Evolutionary conservation across 1,140 invertebrate genomes (phyloP), one percentile per base, ranked within the genome.

Genomic region (Macrotrachela quadricornifera): DNA sequence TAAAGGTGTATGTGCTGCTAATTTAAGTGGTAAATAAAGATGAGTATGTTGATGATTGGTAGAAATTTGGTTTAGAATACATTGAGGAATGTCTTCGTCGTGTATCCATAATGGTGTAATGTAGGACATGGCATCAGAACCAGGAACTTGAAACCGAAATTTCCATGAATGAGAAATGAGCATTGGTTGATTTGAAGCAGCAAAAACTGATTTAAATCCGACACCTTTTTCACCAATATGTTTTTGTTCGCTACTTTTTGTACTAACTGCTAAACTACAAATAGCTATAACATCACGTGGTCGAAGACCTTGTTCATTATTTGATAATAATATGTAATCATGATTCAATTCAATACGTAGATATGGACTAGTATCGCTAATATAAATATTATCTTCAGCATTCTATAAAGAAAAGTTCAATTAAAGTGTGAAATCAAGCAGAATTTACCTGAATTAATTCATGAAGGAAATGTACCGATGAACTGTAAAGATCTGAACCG

Each of bases 161-260:
- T 45, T 21, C 49, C 49, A 51, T 12, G 44, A 16, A 16, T 51
- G 44, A 12, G 49, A 51, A 16, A 51, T 21, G 30, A 51, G 44
- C 1, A 37, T 30, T 9, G 49, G 49, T 12, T 51, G 44, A 44
- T 51, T 42, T 37, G 37, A 41, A 30, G 41, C 44, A 15, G 44
- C 36, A 38, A 51, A 51, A 37, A 51, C 49, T 6, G 37, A 41
- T 36, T 51, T 51, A 45, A 51, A 51, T 15, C 49, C 49, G 16
- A 51, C 21, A 45, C 49, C 49, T 13, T 51, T 51, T n/a, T 51
- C 41, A 15, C 49, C 49, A 44, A 51, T 51, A 16, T 51, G 49
- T 44, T 51, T 45, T 14, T 42, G 41, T 51, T 51, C 44, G 21
- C 21, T 30, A 44, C 16, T n/a, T 44, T 51, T 51, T 11, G 42